Conservation (phyloP, 1,140 invertebrate species). For the Aricia agestis region DNA sequence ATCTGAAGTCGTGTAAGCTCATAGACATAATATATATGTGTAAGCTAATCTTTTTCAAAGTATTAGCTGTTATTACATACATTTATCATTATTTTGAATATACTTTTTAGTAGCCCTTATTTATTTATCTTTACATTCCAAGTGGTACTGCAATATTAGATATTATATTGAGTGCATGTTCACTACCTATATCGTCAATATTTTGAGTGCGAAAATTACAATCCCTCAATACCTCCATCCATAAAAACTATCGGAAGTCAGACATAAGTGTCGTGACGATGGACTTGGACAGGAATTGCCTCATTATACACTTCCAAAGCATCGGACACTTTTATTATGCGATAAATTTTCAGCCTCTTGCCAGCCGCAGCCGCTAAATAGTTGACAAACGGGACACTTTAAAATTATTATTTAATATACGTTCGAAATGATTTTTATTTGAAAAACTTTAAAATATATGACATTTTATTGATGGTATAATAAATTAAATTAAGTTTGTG, state of each 20-base stretch:
- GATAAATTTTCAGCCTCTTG: not conserved
- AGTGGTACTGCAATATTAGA: no score
- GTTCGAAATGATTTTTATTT: not conserved
- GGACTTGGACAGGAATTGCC: not conserved
- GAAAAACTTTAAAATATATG: not conserved
- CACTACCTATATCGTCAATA: no score
- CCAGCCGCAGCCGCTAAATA: not conserved
- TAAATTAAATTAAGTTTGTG: not conserved
- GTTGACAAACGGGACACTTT: slow-evolving; percentile 2
- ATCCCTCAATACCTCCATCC: not conserved
- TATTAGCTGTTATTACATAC: no score
- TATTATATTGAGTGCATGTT: no score
- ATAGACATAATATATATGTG: no score
- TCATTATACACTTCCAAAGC: not conserved
- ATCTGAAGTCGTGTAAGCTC: no score
- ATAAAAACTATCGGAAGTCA: not conserved
- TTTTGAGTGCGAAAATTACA: no score
- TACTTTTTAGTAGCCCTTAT: no score
- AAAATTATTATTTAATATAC: not conserved
- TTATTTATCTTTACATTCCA: no score
- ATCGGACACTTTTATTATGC: not conserved
- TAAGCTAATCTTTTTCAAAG: no score
- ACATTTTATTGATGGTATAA: not conserved
- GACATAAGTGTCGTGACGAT: not conserved
- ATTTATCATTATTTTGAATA: no score